A percentile compares a stretch with the other conserved stretches of the same genome.
Conservation (phyloP, 1,140 invertebrate species). For the Galendromus occidentalis region DNA sequence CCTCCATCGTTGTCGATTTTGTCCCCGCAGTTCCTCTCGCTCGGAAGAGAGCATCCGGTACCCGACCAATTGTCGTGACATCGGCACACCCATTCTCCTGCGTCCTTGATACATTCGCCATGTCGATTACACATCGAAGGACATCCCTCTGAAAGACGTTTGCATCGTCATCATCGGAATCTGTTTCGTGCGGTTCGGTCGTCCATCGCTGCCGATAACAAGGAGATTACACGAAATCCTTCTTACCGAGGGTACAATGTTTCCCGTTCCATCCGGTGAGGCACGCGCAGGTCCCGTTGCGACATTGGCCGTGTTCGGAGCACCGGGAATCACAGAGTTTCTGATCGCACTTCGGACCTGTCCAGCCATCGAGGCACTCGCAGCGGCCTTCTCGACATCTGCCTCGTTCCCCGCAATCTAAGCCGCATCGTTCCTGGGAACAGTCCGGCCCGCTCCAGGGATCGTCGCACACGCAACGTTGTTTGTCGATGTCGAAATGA, state of each 20-base stretch:
- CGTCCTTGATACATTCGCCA: constrained; percentile 56
- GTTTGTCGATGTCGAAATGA: constrained; percentile 63
- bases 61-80: constrained; percentile 82
- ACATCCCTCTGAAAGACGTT: constrained; percentile 57
- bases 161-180: not conserved
- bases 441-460: constrained; percentile 75
- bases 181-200: not conserved
- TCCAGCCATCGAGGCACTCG: constrained; percentile 70
- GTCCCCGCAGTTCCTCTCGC: constrained; percentile 81
- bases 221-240: not conserved
- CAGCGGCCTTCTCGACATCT: constrained; percentile 71
- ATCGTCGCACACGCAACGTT: constrained; percentile 64
- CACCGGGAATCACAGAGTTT: constrained; percentile 71
- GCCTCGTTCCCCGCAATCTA: constrained; percentile 75
- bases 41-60: constrained; percentile 60
- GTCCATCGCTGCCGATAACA: not conserved
- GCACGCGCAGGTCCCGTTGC: constrained; percentile 90
- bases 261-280: constrained; percentile 90
- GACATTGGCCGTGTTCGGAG: constrained; percentile 82
- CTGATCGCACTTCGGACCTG: constrained; percentile 60
- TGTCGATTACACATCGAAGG: constrained; percentile 74
- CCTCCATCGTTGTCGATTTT: constrained; percentile 88
- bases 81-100: constrained; percentile 69
- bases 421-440: constrained; percentile 69
- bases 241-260: constrained; percentile 82